Evolutionary conservation across 2,113 vertebrate genomes (phyloP), one percentile per base, ranked within the genome.

Genomic region (Oenanthe melanoleuca): DNA sequence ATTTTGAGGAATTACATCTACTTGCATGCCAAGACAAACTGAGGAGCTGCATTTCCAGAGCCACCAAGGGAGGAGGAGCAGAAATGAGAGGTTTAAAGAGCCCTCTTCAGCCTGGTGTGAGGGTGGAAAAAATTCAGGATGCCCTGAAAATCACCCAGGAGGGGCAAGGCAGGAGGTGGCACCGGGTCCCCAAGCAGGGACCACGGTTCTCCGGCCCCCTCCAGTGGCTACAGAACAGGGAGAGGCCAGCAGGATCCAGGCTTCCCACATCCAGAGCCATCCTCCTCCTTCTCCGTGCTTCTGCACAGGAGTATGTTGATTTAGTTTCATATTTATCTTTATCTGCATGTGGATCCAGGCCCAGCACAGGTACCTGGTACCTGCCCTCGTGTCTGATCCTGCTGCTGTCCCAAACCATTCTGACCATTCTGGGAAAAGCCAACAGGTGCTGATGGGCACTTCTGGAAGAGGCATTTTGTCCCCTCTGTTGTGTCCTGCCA

Each of bases 141-240:
- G 21, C 29, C 40, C 70, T 7, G 33, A 56, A 71, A 50, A 15
- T 5, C 8, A 4, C 8, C 19, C 26, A 3, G 25, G 55, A 29
- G 6, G 12, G 56, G 19, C 33, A 31, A 42, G 44, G 47, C 56
- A 33, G 65, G 38, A 74, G 47, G 3, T 28, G 66, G 37, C 64
- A 24, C 3, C 2, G 38, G 64, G 16, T 52, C 50, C 84, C 50
- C 25, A 24, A 1, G 23, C 60, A 74, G 57, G 47, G 77, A 94
- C 53, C 78, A 18, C 23, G 45, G 93, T 87, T 91, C 94, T 94
- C 87, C 85, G 33, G 92, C 95, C 91, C 96, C 95, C 94, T 96
- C 96, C 93, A 92, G 95, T 31, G 96, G 94, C 82, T 82, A 16
- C 40, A 61, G 22, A n/a, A 13, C 52, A 49, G 1, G 53, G n/a